phyloP scores from a whole-genome alignment of 2,113 vertebrate species.

The Nannobrachium achirus region DNA sequence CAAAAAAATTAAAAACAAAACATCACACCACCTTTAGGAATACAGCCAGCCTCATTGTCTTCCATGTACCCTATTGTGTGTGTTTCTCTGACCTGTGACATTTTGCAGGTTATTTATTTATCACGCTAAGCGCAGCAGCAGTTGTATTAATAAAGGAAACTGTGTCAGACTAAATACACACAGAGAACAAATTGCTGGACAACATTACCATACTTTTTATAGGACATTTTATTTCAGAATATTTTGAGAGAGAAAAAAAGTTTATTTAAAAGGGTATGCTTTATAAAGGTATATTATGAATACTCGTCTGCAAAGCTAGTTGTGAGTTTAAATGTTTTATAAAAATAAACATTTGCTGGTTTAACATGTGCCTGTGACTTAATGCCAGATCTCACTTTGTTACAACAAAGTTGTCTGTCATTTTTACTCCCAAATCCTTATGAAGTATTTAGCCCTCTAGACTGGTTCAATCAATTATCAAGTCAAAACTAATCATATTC shows the following conservation, averaged over 20 bases:
- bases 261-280: conserved; percentile 45
- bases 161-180: background rate
- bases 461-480: too few relatives aligned
- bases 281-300: conserved; percentile 41
- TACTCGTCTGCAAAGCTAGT: conserved; percentile 14
- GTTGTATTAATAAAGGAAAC: background rate
- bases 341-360: conserved; percentile 1
- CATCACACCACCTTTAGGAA: too few relatives aligned
- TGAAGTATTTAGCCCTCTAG: too few relatives aligned
- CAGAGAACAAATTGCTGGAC: conserved; percentile 26
- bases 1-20: too few relatives aligned
- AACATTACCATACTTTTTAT: conserved; percentile 16
- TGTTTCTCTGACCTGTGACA: background rate
- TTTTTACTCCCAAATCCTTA: too few relatives aligned
- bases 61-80: background rate
- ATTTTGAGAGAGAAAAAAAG: conserved; percentile 25
- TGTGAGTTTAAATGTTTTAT: conserved; percentile 1
- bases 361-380: background rate
- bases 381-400: background rate
- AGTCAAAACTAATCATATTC: too few relatives aligned
- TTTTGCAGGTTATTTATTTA: background rate
- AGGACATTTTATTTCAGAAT: conserved; percentile 28
- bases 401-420: too few relatives aligned
- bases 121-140: background rate
- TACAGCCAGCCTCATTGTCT: too few relatives aligned